Percentiles rank a stretch among this genome's conserved stretches.
These are phyloP conservation scores for Oryzaephilus surinamensis DNA, from an alignment of 1,140 invertebrate genomes.

Conservation along the genomic window DNA sequence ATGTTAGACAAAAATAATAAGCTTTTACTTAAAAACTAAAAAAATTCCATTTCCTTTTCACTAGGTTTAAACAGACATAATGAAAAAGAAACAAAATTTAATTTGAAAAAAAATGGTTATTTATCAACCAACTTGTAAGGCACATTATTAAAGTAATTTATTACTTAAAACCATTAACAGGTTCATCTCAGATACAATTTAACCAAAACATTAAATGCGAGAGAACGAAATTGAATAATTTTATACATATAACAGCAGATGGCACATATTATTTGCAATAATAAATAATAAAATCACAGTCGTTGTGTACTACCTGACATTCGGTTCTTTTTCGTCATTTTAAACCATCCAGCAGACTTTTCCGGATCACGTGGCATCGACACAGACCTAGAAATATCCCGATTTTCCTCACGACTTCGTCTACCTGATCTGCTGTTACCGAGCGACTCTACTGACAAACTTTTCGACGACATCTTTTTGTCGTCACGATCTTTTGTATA, in stretches of 20 bases:
- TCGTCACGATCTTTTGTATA: slow-evolving; percentile 41
- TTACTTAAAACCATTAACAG: slow-evolving; percentile 3
- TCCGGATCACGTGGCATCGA: slow-evolving; percentile 58
- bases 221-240: slow-evolving; percentile 17
- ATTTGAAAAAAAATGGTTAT: slow-evolving; percentile 3
- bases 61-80: slow-evolving; percentile 20
- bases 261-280: slow-evolving; percentile 3
- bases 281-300: slow-evolving; percentile 19
- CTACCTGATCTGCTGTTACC: slow-evolving; percentile 38
- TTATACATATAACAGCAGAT: no score
- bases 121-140: slow-evolving; percentile 19
- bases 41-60: slow-evolving; percentile 26
- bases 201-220: slow-evolving; percentile 23
- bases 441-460: slow-evolving; percentile 51
- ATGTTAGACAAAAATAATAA: slow-evolving; percentile 5
- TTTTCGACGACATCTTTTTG: slow-evolving; percentile 41
- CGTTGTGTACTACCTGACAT: slow-evolving; percentile 36
- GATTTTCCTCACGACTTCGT: slow-evolving; percentile 34
- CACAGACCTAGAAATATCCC: slow-evolving; percentile 46
- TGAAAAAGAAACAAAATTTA: slow-evolving; percentile 24
- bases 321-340: slow-evolving; percentile 48
- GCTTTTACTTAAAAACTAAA: not conserved
- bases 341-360: slow-evolving; percentile 62
- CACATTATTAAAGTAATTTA: slow-evolving; percentile 11
- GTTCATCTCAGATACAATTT: slow-evolving; percentile 25